Percentiles rank a stretch among this genome's conserved stretches.
Conservation (phyloP, 2,888 invertebrate genomes). For the Erebia aethiops region DNA sequence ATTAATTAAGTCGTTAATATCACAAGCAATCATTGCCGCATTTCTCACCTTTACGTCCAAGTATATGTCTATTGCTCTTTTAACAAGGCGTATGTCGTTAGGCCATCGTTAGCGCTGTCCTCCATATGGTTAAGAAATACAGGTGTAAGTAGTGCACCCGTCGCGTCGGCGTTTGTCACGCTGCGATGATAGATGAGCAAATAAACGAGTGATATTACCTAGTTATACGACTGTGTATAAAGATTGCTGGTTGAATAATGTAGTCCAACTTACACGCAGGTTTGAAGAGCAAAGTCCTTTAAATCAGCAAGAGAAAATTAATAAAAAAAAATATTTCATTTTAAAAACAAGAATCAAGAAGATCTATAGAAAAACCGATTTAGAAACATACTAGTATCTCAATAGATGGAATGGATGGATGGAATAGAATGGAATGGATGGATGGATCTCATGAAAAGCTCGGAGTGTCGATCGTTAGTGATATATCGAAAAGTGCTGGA, state of each 20-base stretch:
- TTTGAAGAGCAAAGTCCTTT: background rate
- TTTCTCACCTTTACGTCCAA: constrained; percentile 22
- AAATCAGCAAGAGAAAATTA: background rate
- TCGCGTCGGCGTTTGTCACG: constrained; percentile 60
- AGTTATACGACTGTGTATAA: constrained; percentile 57
- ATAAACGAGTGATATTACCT: constrained; percentile 61
- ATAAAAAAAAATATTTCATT: too few relatives aligned
- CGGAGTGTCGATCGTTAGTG: too few relatives aligned
- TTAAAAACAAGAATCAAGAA: too few relatives aligned
- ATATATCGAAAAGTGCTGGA: too few relatives aligned
- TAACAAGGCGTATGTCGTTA: constrained; percentile 63
- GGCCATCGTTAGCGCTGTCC: constrained; percentile 50
- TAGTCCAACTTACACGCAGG: background rate
- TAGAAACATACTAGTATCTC: too few relatives aligned
- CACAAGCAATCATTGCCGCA: constrained; percentile 35
- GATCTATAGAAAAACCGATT: too few relatives aligned
- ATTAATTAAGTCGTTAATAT: constrained; percentile 25
- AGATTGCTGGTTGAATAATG: constrained; percentile 60
- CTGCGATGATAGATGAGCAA: constrained; percentile 62
- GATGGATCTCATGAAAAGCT: too few relatives aligned
- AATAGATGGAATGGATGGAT: too few relatives aligned
- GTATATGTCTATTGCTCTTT: constrained; percentile 36
- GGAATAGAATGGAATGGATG: too few relatives aligned
- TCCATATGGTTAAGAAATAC: constrained; percentile 57
- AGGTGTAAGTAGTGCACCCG: constrained; percentile 59